Conservation (phyloP, 2,888 invertebrate genomes). For the Halictus ligatus region DNA sequence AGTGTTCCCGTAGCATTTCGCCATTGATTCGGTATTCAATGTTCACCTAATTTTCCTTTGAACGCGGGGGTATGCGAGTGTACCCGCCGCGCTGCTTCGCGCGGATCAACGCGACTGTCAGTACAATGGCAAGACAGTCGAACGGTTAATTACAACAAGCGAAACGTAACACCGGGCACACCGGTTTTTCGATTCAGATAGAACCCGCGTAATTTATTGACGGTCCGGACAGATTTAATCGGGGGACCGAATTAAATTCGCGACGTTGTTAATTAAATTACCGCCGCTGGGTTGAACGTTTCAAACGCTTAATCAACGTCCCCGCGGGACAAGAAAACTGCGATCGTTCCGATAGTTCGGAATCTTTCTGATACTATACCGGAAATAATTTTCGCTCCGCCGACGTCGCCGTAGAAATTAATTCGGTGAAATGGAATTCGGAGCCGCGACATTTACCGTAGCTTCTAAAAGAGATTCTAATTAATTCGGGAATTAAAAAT, state of each 20-base stretch:
- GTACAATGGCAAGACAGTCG: constrained; percentile 19
- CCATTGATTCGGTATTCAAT: background rate
- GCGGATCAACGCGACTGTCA: background rate
- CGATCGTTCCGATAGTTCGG: constrained; percentile 6
- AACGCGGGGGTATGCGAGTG: background rate
- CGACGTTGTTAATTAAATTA: constrained; percentile 65
- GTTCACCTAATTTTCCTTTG: constrained; percentile 24
- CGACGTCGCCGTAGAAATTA: background rate
- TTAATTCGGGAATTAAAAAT: background rate
- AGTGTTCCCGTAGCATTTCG: background rate
- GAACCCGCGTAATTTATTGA: constrained; percentile 53
- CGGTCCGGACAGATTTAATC: constrained; percentile 63
- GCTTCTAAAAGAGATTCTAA: background rate
- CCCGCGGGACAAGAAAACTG: constrained; percentile 9
- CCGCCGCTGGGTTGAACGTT: constrained; percentile 36
- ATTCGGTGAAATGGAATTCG: background rate
- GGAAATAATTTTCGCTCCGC: constrained; percentile 19
- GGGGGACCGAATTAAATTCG: constrained; percentile 55
- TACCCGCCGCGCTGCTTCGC: background rate
- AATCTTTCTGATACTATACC: background rate
- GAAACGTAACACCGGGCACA: constrained; percentile 17
- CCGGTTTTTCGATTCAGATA: constrained; percentile 55
- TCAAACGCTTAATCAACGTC: constrained; percentile 64
- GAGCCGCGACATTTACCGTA: background rate
- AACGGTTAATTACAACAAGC: constrained; percentile 53